Conservation (phyloP, 2,888 invertebrate species). For the Podabrus alpinus region DNA sequence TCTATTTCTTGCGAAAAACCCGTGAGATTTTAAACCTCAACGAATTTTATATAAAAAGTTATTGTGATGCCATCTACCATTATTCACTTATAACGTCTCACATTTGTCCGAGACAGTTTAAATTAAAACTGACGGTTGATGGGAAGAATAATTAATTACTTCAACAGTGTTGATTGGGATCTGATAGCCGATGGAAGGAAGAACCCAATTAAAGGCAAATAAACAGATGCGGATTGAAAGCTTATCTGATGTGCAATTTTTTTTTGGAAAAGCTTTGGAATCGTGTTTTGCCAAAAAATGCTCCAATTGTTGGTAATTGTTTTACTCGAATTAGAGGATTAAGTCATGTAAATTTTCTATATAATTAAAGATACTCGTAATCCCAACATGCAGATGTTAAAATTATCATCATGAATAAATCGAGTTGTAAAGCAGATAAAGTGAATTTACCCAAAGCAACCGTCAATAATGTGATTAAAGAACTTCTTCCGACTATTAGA, state of each 20-base stretch:
- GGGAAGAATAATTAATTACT: not conserved
- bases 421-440: not conserved
- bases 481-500: too few relatives aligned
- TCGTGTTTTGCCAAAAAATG: too few relatives aligned
- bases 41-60: not conserved
- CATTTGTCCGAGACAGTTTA: not conserved
- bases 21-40: not conserved
- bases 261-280: too few relatives aligned
- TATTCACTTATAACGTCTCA: not conserved
- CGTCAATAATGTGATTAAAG: too few relatives aligned
- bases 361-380: too few relatives aligned
- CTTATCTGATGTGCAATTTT: too few relatives aligned
- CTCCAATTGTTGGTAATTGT: too few relatives aligned
- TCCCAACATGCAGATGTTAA: too few relatives aligned
- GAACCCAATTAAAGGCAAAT: not conserved
- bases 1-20: too few relatives aligned
- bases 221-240: not conserved
- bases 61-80: not conserved
- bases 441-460: not conserved
- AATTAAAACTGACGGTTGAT: not conserved
- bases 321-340: too few relatives aligned
- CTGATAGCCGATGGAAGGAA: not conserved
- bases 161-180: not conserved
- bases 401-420: too few relatives aligned
- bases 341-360: too few relatives aligned